Conservation (phyloP, 2,113 vertebrate genomes). For the Sarotherodon lohbergeri region DNA sequence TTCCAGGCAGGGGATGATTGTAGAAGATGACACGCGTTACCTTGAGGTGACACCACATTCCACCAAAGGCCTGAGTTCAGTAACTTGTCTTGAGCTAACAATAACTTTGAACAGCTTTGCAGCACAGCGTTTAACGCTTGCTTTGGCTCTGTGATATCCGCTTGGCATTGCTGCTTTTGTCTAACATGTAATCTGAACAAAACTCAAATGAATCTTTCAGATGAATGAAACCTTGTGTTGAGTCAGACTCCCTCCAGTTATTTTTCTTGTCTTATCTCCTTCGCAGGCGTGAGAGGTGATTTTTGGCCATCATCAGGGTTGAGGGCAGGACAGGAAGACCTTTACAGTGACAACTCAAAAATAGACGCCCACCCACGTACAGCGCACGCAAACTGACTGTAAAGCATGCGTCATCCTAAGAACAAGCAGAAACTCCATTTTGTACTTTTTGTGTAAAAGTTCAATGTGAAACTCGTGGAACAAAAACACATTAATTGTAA, state of each 20-base stretch:
- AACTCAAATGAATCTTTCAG: neutral
- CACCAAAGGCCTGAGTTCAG: conserved; percentile 6
- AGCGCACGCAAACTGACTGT: neutral
- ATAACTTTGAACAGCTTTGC: conserved; percentile 20
- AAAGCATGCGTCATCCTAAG: neutral
- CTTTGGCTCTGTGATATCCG: neutral
- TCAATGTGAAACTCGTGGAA: neutral
- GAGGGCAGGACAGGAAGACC: conserved; percentile 37
- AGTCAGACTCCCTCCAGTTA: neutral
- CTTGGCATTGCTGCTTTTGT: neutral
- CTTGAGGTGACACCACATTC: conserved; percentile 44
- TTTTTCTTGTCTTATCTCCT: neutral
- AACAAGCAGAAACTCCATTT: neutral
- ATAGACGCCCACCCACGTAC: conserved; percentile 29
- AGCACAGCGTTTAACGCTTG: neutral
- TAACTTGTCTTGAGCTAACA: neutral
- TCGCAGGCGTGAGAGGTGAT: neutral
- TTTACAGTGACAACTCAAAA: conserved; percentile 34
- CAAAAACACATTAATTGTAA: accelerated
- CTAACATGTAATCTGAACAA: neutral
- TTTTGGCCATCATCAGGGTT: conserved; percentile 10
- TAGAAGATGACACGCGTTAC: conserved; percentile 36
- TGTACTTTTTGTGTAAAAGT: neutral
- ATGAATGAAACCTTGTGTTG: neutral
- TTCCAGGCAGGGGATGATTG: conserved; percentile 30